Conservation (phyloP, 2,888 invertebrate species). For the Drosophila setosimentum region DNA sequence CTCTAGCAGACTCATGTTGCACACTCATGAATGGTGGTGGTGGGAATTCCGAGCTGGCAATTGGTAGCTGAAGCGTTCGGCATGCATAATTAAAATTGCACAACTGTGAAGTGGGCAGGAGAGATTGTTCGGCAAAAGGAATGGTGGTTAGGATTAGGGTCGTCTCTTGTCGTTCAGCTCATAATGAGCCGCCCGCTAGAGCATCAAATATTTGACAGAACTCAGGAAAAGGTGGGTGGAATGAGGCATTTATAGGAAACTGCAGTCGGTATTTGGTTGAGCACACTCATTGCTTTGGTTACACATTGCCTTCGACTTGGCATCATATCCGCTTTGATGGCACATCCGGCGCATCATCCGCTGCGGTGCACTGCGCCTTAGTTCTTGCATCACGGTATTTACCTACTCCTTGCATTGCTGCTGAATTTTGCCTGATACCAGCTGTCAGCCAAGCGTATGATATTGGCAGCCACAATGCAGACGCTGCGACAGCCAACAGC, state of each 20-base stretch:
- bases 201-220: constrained; percentile 57
- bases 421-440: constrained; percentile 5
- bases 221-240: neutral
- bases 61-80: constrained; percentile 51
- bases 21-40: constrained; percentile 5
- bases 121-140: neutral
- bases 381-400: constrained; percentile 10
- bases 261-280: constrained; percentile 5
- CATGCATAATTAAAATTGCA: constrained; percentile 64
- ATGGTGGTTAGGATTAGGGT: neutral
- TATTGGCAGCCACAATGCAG: constrained; percentile 66
- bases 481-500: constrained; percentile 28
- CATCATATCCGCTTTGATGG: constrained; percentile 35
- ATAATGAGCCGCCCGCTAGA: constrained; percentile 62
- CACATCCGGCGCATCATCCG: constrained; percentile 44
- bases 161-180: constrained; percentile 12
- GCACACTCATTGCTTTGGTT: constrained; percentile 42
- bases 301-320: constrained; percentile 33
- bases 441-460: constrained; percentile 59
- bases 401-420: constrained; percentile 19
- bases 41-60: constrained; percentile 3
- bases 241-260: neutral
- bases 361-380: constrained; percentile 4
- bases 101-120: constrained; percentile 7
- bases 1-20: neutral